Evolutionary conservation across 2,888 invertebrate genomes (phyloP).

Genomic region (Euzetes globulus): DNA sequence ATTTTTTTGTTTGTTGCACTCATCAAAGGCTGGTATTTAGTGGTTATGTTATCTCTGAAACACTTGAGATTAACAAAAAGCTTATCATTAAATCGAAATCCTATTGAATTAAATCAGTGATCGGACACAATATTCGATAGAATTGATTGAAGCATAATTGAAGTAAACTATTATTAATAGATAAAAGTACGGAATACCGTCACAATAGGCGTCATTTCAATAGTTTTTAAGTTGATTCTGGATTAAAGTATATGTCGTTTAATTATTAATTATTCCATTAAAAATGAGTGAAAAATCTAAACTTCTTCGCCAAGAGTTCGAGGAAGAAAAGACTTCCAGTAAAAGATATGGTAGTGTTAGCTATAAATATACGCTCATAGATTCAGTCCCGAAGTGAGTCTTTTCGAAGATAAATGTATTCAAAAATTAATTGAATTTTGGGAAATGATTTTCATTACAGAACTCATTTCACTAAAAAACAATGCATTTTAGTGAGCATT

Average conservation of each 20-base stretch:
- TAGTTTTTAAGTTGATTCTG: neutral
- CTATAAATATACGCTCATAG: conserved; percentile 26
- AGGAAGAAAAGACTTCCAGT: neutral
- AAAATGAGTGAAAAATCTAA: conserved; percentile 27
- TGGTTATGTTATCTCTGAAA: neutral
- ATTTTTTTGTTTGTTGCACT: neutral
- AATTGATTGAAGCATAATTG: neutral
- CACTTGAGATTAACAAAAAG: neutral
- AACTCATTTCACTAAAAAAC: conserved; percentile 39
- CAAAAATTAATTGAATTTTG: no score
- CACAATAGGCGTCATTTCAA: neutral
- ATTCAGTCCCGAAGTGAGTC: conserved; percentile 22
- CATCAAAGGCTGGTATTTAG: neutral
- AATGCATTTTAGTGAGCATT: conserved; percentile 38
- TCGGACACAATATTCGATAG: neutral
- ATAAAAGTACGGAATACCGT: neutral
- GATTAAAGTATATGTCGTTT: neutral
- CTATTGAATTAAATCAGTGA: neutral
- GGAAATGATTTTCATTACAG: conserved; percentile 32
- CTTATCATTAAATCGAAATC: neutral
- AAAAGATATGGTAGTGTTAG: conserved; percentile 26
- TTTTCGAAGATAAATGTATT: neutral
- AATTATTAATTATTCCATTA: neutral
- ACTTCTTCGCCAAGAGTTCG: neutral
- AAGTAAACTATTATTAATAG: neutral